Evolutionary conservation across 1,140 invertebrate genomes (phyloP).

Genomic region (Bombus confusus): DNA sequence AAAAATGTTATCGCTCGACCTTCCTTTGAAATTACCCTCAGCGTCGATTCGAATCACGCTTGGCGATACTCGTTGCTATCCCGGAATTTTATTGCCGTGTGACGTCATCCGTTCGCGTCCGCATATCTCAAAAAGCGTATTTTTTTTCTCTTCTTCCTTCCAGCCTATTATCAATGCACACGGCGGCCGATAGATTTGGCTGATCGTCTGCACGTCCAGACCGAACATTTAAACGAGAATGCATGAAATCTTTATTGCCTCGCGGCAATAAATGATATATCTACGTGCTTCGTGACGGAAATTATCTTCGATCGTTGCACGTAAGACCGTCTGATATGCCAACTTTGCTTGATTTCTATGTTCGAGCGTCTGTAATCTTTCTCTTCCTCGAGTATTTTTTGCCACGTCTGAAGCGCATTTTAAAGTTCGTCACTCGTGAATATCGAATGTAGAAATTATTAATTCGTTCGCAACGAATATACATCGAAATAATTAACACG

Average conservation of each 20-base stretch:
- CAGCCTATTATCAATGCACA: slow-evolving; percentile 43
- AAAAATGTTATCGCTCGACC: slow-evolving; percentile 32
- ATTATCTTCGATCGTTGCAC: slow-evolving; percentile 60
- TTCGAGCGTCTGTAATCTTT: not conserved
- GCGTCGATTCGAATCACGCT: not conserved
- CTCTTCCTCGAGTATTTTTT: not conserved
- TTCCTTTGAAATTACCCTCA: not conserved
- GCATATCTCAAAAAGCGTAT: slow-evolving; percentile 44
- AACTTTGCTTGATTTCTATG: not conserved
- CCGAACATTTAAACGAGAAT: slow-evolving; percentile 49
- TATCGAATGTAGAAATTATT: no score
- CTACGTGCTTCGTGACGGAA: slow-evolving; percentile 45
- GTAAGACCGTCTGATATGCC: not conserved
- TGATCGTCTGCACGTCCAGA: not conserved
- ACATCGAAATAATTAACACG: no score
- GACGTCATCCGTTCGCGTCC: slow-evolving; percentile 46
- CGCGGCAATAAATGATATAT: slow-evolving; percentile 52
- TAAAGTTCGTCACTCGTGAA: not conserved
- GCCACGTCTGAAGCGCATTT: not conserved
- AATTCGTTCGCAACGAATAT: no score
- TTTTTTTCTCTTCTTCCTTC: slow-evolving; percentile 2
- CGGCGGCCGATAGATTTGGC: slow-evolving; percentile 48
- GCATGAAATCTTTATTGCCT: slow-evolving; percentile 62
- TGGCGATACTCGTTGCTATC: not conserved
- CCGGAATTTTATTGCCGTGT: slow-evolving; percentile 15